Evolutionary conservation across 2,888 invertebrate genomes (phyloP), one percentile per base, ranked within the genome.

Genomic region (Pyralis farinalis): DNA sequence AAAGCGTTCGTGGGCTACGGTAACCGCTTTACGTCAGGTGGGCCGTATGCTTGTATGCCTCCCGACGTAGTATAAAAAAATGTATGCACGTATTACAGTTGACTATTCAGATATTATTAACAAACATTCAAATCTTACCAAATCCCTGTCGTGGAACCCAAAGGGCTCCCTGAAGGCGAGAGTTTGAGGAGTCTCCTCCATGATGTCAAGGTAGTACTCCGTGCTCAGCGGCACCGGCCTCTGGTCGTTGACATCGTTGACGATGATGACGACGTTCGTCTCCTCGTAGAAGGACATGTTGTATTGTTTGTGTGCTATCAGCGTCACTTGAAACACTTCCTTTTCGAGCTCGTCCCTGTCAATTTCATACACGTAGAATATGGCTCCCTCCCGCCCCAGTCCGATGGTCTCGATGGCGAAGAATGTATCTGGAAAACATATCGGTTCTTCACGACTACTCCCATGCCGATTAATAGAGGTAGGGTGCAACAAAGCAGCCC

Each of bases 161-260:
- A 92, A 91, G 1, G 82, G 64, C 8, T 73, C 49, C 1, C 83
- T 58, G 44, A 91, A 85, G 46, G 75, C 68, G 1, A 91, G 63
- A 0, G 87, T 87, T 58, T 82, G 61, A 6, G 89, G 82, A 2
- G 82, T 91, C 57, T 90, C 91, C 65, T 93, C 93, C 7, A 69
- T 54, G 29, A 93, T 90, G 0, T 52, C 44, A 3, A 91, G 68
- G 4, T 35, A 42, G 43, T 85, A 81, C 3, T 70, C 71, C 0
- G 52, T 12, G 0, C 76, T 59, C 8, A 79, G 56, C 0, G 92
- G 90, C 51, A 61, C 55, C 0, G 95, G 95, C 8, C 57, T 60
- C 58, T 94, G 91, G 63, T 95, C 94, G 63, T 95, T 95, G 20
- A 93, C 78, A 48, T 90, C 90, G 34, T 90, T 75, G 1, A 90